A percentile compares a stretch with the other conserved stretches of the same genome.
These are phyloP conservation scores for Moxostoma hubbsi DNA, from an alignment of 2,797 vertebrate species.

Conservation along the genomic window DNA sequence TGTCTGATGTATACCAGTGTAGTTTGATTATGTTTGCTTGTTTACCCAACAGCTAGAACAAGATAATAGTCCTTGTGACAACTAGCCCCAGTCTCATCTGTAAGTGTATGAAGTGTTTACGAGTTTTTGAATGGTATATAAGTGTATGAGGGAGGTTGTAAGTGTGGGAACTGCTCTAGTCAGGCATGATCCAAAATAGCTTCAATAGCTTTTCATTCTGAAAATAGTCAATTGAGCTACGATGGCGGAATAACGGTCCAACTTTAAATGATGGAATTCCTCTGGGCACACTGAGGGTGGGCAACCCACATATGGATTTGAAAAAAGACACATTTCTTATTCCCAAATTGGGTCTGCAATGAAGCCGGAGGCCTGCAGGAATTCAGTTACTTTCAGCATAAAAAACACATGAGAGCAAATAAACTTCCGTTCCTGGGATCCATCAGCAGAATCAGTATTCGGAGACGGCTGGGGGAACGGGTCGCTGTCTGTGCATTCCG, in stretches of 20 bases:
- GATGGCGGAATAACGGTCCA: slow-evolving; percentile 55
- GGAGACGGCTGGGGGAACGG: slow-evolving; percentile 49
- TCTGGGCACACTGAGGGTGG: slow-evolving; percentile 64
- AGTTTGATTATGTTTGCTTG: too few relatives aligned
- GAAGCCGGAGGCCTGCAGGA: slow-evolving; percentile 75
- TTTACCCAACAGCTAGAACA: too few relatives aligned
- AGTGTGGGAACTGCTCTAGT: slow-evolving; percentile 75
- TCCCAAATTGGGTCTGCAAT: slow-evolving; percentile 82
- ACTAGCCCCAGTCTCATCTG: too few relatives aligned
- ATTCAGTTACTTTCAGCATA: slow-evolving; percentile 75
- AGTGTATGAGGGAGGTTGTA: neutral
- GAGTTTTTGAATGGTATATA: too few relatives aligned
- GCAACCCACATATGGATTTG: slow-evolving; percentile 69
- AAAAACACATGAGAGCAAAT: slow-evolving; percentile 79
- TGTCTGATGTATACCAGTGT: too few relatives aligned
- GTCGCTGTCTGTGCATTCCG: too few relatives aligned
- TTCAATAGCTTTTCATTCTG: slow-evolving; percentile 47
- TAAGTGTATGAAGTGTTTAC: too few relatives aligned
- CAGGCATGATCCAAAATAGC: slow-evolving; percentile 73
- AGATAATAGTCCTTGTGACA: too few relatives aligned
- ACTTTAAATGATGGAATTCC: slow-evolving; percentile 78
- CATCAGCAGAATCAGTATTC: slow-evolving; percentile 73
- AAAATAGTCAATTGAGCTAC: slow-evolving; percentile 66
- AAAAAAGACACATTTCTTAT: slow-evolving; percentile 74
- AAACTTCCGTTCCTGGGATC: slow-evolving; percentile 74